Evolutionary conservation across 2,113 vertebrate species (phyloP).

Genomic region (Percopsis transmontana): DNA sequence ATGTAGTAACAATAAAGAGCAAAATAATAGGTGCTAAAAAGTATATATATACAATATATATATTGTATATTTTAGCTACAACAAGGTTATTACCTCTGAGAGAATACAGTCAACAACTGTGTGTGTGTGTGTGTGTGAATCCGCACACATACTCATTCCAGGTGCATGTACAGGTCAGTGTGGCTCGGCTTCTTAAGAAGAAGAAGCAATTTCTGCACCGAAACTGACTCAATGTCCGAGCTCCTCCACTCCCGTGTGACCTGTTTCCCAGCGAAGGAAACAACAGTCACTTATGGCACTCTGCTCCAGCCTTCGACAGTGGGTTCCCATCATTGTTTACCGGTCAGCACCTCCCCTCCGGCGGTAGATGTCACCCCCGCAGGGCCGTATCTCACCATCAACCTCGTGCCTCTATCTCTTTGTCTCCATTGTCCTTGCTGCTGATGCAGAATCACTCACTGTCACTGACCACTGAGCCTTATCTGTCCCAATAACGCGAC

Average conservation of each 20-base stretch:
- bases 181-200: neutral
- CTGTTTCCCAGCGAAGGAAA: constrained; percentile 76
- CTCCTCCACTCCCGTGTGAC: constrained; percentile 10
- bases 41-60: no score
- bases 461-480: neutral
- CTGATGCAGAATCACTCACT: constrained; percentile 2
- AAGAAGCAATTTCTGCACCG: neutral
- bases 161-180: constrained; percentile 12
- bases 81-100: no score
- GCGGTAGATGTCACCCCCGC: constrained; percentile 66
- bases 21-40: no score
- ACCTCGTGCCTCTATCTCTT: neutral
- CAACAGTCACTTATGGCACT: constrained; percentile 62
- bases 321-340: constrained; percentile 85
- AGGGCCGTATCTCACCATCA: constrained; percentile 9
- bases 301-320: constrained; percentile 35
- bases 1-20: no score
- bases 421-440: neutral
- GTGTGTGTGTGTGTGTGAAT: neutral
- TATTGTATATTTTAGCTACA: no score
- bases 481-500: neutral
- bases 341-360: constrained; percentile 60
- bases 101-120: neutral
- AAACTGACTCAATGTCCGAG: constrained; percentile 19
- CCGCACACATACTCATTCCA: no score